Evolutionary conservation across 2,888 invertebrate genomes (phyloP).

Genomic region (Epistrophella euchroma): DNA sequence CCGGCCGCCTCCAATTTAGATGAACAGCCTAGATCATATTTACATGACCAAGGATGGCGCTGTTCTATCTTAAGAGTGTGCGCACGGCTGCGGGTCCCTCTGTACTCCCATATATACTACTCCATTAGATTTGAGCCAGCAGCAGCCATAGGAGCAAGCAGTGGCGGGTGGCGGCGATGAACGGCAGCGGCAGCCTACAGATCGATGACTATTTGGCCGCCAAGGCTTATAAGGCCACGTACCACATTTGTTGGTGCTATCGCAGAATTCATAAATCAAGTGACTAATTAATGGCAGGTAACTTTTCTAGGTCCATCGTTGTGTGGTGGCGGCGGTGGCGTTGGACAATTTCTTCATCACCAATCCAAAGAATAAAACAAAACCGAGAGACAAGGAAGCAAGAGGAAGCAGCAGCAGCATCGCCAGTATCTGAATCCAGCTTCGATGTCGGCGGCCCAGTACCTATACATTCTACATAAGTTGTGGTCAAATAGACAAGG

Average conservation of each 20-base stretch:
- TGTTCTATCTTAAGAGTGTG: slow-evolving; percentile 57
- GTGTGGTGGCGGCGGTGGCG: slow-evolving; percentile 66
- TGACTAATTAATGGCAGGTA: slow-evolving; percentile 78
- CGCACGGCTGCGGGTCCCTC: slow-evolving; percentile 61
- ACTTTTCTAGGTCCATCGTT: slow-evolving; percentile 66
- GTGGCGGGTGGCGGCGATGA: slow-evolving; percentile 1
- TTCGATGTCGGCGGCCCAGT: slow-evolving; percentile 26
- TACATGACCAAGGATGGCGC: slow-evolving; percentile 74
- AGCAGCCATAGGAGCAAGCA: slow-evolving; percentile 44
- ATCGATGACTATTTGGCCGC: slow-evolving; percentile 73
- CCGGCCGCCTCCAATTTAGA: slow-evolving; percentile 55
- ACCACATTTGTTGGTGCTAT: slow-evolving; percentile 76
- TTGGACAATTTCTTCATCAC: slow-evolving; percentile 75
- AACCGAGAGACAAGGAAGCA: slow-evolving; percentile 45
- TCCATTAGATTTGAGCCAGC: slow-evolving; percentile 52
- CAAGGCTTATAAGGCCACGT: slow-evolving; percentile 76
- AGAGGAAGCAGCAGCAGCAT: slow-evolving; percentile 17
- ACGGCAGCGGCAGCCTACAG: slow-evolving; percentile 64
- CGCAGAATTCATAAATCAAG: slow-evolving; percentile 78
- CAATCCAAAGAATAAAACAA: slow-evolving; percentile 25
- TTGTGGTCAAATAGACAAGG: slow-evolving; percentile 64
- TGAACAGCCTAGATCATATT: slow-evolving; percentile 75
- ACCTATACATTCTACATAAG: too few relatives aligned
- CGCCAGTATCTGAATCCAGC: slow-evolving; percentile 9
- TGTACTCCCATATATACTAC: slow-evolving; percentile 62